phyloP scores from a whole-genome alignment of 2,888 invertebrate genomes.

The Aproaerema taeniolella region DNA sequence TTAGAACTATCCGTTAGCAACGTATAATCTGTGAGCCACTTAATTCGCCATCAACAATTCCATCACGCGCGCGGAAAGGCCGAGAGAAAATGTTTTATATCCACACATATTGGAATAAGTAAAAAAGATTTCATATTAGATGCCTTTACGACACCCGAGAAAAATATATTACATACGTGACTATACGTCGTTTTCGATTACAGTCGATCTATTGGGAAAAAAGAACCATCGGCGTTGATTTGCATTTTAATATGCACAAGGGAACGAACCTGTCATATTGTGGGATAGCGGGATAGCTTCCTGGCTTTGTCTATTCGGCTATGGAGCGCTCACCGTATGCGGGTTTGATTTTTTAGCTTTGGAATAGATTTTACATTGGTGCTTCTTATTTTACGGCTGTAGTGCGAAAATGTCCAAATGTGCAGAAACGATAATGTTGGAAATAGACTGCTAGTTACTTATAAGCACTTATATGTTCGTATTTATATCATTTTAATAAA shows the following conservation, averaged over 20 bases:
- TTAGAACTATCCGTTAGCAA: too few species aligned
- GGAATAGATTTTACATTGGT: too few species aligned
- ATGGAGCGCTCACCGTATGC: too few species aligned
- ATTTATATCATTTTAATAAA: too few species aligned
- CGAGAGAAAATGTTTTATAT: slow-evolving; percentile 38
- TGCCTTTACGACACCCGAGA: slow-evolving; percentile 53
- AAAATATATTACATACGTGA: slow-evolving; percentile 64
- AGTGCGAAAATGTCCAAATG: too few species aligned
- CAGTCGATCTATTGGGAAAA: slow-evolving; percentile 41
- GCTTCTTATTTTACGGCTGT: too few species aligned
- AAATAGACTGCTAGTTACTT: too few species aligned
- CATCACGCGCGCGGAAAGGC: slow-evolving; percentile 38
- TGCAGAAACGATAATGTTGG: too few species aligned
- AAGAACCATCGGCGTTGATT: slow-evolving; percentile 46
- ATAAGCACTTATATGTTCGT: too few species aligned
- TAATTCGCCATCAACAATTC: slow-evolving; percentile 57
- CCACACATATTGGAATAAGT: slow-evolving; percentile 55
- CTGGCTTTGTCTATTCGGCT: neutral
- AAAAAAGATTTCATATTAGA: slow-evolving; percentile 57
- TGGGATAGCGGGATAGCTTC: neutral
- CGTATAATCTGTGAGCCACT: slow-evolving; percentile 18
- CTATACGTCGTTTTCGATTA: slow-evolving; percentile 54
- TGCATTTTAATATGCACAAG: slow-evolving; percentile 73
- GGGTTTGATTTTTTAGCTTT: too few species aligned
- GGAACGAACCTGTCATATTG: slow-evolving; percentile 53